These are phyloP conservation scores for Amphiprion percula DNA, from an alignment of 2,113 vertebrate genomes.

Conservation along the genomic window DNA sequence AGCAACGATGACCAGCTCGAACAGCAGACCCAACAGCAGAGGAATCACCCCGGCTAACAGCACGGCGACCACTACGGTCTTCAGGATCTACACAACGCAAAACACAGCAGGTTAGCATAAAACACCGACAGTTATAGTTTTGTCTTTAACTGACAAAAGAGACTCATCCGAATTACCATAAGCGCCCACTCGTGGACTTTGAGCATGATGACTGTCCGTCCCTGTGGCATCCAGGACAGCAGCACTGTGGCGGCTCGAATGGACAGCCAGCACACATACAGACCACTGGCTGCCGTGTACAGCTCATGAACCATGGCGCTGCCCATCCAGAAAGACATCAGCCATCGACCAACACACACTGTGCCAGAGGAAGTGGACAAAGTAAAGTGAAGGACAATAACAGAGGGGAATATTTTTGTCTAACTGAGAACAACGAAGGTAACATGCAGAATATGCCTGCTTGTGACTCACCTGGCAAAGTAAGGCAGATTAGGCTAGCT, in stretches of 20 bases:
- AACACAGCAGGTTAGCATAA: not conserved
- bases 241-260: constrained; percentile 93
- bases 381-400: not conserved
- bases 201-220: constrained; percentile 91
- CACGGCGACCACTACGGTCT: constrained; percentile 92
- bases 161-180: constrained; percentile 84
- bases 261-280: constrained; percentile 96
- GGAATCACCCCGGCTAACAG: constrained; percentile 94
- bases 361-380: constrained; percentile 1
- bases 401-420: not conserved
- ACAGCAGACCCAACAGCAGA: constrained; percentile 92
- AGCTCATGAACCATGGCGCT: constrained; percentile 95
- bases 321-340: constrained; percentile 99
- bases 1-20: constrained; percentile 95
- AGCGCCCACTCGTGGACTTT: constrained; percentile 98
- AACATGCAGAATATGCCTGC: not conserved
- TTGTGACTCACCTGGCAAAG: constrained; percentile 89
- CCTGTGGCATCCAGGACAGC: constrained; percentile 97
- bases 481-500: constrained; percentile 96
- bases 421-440: not conserved
- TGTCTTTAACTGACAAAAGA: not conserved
- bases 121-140: not conserved
- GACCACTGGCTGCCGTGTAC: constrained; percentile 96
- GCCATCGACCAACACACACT: constrained; percentile 96
- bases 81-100: constrained; percentile 87